phyloP scores from a whole-genome alignment of 2,797 vertebrate species.

The Coregonus suidteri region DNA sequence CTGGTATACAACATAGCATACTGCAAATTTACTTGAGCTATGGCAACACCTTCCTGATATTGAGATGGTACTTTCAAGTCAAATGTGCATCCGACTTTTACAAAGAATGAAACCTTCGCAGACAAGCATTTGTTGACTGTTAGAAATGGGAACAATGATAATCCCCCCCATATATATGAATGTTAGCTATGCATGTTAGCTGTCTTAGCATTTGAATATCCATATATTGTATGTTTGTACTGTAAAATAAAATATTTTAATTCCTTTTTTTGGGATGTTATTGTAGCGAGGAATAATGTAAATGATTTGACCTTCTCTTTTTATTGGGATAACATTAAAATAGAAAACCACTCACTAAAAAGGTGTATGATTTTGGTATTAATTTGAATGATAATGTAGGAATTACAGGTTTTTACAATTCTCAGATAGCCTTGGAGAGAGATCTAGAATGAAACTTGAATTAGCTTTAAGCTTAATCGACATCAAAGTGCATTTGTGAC shows the following conservation, averaged over 20 bases:
- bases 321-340: neutral
- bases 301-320: neutral
- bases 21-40: neutral
- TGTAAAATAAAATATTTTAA: neutral
- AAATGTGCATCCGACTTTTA: neutral
- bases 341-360: neutral
- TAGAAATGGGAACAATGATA: neutral
- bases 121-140: neutral
- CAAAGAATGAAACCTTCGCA: neutral
- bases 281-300: neutral
- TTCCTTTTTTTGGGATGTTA: neutral
- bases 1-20: neutral
- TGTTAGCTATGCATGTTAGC: neutral
- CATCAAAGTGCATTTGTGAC: neutral
- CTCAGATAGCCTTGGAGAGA: neutral
- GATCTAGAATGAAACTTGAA: neutral
- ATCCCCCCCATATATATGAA: too few species aligned
- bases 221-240: slow-evolving; percentile 1
- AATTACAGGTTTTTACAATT: neutral
- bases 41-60: neutral
- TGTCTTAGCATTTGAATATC: neutral
- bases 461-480: neutral
- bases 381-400: neutral
- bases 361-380: neutral
- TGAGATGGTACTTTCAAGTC: neutral